phyloP scores from a whole-genome alignment of 2,113 vertebrate species.

The Hemicordylus capensis region DNA sequence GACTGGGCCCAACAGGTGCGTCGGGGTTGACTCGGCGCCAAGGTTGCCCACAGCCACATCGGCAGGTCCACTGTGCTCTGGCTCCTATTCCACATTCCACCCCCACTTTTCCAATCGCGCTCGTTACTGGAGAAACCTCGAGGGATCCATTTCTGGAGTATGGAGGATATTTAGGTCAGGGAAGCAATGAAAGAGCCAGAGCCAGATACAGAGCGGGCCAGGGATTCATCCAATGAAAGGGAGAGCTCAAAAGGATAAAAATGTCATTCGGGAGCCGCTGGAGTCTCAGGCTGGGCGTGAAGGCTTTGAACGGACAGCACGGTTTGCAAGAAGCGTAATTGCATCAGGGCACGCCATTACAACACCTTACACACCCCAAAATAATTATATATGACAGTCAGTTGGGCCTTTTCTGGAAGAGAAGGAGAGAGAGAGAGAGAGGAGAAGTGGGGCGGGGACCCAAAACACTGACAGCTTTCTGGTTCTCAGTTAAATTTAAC shows the following conservation, averaged over 20 bases:
- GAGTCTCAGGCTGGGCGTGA: not conserved
- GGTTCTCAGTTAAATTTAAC: not conserved
- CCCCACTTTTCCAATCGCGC: too few relatives aligned
- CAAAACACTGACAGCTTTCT: not conserved
- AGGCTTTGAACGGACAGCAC: not conserved
- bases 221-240: not conserved
- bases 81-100: too few relatives aligned
- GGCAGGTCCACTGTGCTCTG: too few relatives aligned
- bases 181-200: not conserved
- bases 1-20: too few relatives aligned
- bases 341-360: not conserved
- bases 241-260: not conserved
- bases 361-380: not conserved
- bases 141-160: too few relatives aligned
- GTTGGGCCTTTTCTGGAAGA: not conserved
- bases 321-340: not conserved
- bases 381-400: not conserved
- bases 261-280: too few relatives aligned
- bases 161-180: not conserved
- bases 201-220: not conserved
- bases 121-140: too few relatives aligned
- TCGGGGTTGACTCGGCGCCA: too few relatives aligned
- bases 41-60: too few relatives aligned
- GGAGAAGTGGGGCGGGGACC: too few relatives aligned
- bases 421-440: too few relatives aligned